Base-by-base conservation (phyloP, 2,113 vertebrate species). In the Eurystomus gularis region DNA sequence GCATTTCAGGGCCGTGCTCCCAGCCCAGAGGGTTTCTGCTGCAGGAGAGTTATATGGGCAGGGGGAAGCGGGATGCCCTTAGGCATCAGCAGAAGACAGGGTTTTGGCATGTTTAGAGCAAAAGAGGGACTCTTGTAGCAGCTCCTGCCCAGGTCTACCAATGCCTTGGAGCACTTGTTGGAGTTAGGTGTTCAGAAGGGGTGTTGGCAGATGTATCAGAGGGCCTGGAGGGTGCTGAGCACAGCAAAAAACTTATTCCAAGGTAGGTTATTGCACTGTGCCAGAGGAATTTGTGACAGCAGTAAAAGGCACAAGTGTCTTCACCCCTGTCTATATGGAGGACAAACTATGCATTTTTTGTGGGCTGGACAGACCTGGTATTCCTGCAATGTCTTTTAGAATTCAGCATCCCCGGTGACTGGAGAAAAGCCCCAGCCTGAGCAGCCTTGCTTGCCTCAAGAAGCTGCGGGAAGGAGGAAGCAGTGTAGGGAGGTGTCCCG, bases 211-310 rank as follows among this genome's bases (percentile, higher is more conserved):
- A 85, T 69, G 66, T 20, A 49, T 82, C 19, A 17, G 28, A 90
- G 70, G 66, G 90, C 54, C 19, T 39, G 17, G 35, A 85, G 46
- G 44, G n/a, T 80, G 70, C 70, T 91, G 81, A 94, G 57, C 23
- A 40, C 17, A 52, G 78, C 57, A 85, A 69, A 96, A 94, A 29
- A n/a, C 51, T 77, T 90, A 49, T 86, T 70, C 28, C 28, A 72
- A 10, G 1, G 4, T 72, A 76, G 79, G n/a, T 87, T 69, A 65
- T n/a, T 90, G n/a, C 40, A 24, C 35, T 0, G 15, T 94, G 89
- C 44, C 89, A 80, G 82, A 91, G 66, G 81, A 91, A 65, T 94
- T 94, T 88, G 78, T 95, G 82, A 76, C 78, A 80, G 58, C 2
- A 1, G 46, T 76, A 86, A 82, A 91, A 97, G 28, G 19, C 28